Base-by-base conservation (phyloP, 2,888 invertebrate species). In the Plutella xylostella region DNA sequence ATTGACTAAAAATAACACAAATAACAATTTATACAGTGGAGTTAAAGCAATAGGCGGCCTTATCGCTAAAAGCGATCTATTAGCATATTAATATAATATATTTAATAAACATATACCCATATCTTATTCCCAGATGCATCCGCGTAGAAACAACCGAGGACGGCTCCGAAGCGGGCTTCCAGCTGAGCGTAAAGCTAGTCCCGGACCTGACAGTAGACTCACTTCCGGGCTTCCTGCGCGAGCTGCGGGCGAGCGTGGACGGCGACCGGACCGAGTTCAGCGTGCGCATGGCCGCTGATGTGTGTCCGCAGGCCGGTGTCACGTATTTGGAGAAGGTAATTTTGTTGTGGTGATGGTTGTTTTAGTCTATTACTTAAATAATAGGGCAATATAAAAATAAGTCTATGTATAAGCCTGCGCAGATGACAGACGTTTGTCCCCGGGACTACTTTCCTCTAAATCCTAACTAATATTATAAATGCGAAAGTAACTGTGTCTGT, bases 271-370 rank as follows among this genome's bases (percentile, higher is more conserved):
- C 52, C 43, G 64, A 66, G 43, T 60, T 62, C 33, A 58, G 55
- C 14, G 82, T 87, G 33, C 60, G 70, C 35, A 70, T 87, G 62
- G 47, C 50, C 3, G 61, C 55, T 1, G 80, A 86, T 21, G 69
- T 85, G 18, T 87, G 87, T 55, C 83, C 85, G 4, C 78, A 85
- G 51, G 74, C 82, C 0, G 66, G 71, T 1, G 68, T 86, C 41
- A 84, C 79, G 0, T 86, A 86, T 58, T 66, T 87, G 41, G 85
- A 87, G 22, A 88, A 88, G 80, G 87, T 86, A n/a, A n/a, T n/a
- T n/a, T n/a, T n/a, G n/a, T n/a, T n/a, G n/a, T n/a, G n/a, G n/a
- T n/a, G n/a, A n/a, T n/a, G n/a, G n/a, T n/a, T n/a, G n/a, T n/a
- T n/a, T n/a, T n/a, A n/a, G n/a, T n/a, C n/a, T n/a, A n/a, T n/a